Conservation (phyloP, 2,797 vertebrate species). For the Pagetopsis macropterus region DNA sequence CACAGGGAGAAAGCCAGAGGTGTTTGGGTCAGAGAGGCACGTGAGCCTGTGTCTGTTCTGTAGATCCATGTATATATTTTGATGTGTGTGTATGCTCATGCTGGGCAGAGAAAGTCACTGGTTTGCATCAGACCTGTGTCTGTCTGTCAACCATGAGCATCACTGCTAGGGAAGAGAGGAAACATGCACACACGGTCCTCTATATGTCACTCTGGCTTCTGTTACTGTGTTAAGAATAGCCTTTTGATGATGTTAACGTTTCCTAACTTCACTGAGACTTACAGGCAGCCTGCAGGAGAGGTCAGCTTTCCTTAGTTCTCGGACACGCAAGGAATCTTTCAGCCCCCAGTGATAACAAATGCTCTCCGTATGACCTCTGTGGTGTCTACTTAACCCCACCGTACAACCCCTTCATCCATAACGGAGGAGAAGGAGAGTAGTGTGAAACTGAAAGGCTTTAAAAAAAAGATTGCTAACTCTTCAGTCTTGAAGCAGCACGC, state of each 20-base stretch:
- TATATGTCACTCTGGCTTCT: constrained; percentile 18
- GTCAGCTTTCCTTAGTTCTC: neutral
- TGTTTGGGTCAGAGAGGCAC: constrained; percentile 23
- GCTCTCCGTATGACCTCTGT: constrained; percentile 29
- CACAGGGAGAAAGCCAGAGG: constrained; percentile 37
- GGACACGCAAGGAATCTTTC: constrained; percentile 17
- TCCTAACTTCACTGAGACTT: neutral
- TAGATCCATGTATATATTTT: neutral
- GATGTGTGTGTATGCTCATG: constrained; percentile 1
- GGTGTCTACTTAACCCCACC: constrained; percentile 43
- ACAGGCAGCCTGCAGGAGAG: neutral
- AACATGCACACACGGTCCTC: constrained; percentile 8
- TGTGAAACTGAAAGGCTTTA: constrained; percentile 20
- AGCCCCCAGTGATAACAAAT: constrained; percentile 44
- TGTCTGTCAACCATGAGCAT: constrained; percentile 27
- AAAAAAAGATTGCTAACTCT: constrained; percentile 14
- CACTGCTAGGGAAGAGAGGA: constrained; percentile 25
- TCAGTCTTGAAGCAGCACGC: constrained; percentile 32
- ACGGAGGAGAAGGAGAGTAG: constrained; percentile 3
- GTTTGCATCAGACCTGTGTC: constrained; percentile 38
- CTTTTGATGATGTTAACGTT: constrained; percentile 21
- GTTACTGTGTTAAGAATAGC: constrained; percentile 27
- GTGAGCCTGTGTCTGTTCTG: constrained; percentile 16
- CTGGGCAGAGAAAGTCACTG: constrained; percentile 20
- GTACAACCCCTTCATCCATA: constrained; percentile 39